Evolutionary conservation across 1,140 invertebrate species (phyloP), one percentile per base, ranked within the genome.

Genomic region (Odontomachus brunneus): DNA sequence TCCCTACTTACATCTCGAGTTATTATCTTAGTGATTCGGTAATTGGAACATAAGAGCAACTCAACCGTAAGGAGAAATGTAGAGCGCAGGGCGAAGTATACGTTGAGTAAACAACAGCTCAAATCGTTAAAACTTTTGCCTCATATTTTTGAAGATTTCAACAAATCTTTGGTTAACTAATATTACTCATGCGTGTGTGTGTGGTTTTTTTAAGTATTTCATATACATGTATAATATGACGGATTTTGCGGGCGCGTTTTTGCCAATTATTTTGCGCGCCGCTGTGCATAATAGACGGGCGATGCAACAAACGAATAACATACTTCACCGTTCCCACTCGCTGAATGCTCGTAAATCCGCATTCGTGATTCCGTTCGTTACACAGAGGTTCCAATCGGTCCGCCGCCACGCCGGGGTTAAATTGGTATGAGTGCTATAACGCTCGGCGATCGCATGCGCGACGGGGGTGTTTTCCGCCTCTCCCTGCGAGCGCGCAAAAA

Each of bases 351-450:
- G 74, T 53, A 76, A 76, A 76, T 76, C 74, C 49, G 60, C 29
- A 76, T 76, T 76, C 60, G 74, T 76, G 73, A 76, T 76, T 49
- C 73, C 74, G 62, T 53, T 38, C 48, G 49, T 66, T 66, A 65
- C 59, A 63, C 12, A n/a, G 48, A 22, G 48, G 22, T 53, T 19
- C 29, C 74, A 44, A 55, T 74, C 72, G 57, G 57, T 19, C 17
- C 38, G 38, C 17, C 38, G 38, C n/a, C 19, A 19, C 53, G 44
- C 44, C 38, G 44, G 33, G 33, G 12, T n/a, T 69, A 76, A 76
- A 76, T 53, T 76, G 74, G 26, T 38, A 65, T 7, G 38, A 62
- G 38, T 15, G 26, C 38, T 17, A 62, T 29, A 62, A 53, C 62
- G 49, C 19, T 53, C 60, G 57, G 5, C 29, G 60, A 72, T 72